Base-by-base conservation (phyloP, 2,797 vertebrate species). In the Gorsachius magnificus region DNA sequence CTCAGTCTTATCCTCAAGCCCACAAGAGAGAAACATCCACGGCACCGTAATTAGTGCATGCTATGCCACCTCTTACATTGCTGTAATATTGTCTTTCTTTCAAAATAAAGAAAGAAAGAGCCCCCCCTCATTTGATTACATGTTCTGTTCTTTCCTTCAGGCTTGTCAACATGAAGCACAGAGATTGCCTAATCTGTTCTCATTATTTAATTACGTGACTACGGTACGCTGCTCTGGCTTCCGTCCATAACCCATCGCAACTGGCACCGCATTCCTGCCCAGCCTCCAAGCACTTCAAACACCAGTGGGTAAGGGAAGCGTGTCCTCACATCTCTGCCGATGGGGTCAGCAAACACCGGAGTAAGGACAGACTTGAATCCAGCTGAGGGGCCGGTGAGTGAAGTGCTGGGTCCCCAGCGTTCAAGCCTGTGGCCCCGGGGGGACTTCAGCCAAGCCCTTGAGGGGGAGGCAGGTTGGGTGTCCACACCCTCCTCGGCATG, bases 141-240 rank as follows among this genome's bases (percentile, higher is more conserved):
- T 83, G 93, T 89, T 95, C 95, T 95, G 90, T 92, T 95, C 77
- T 95, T 84, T 87, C 81, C 89, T 95, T 83, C 92, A 81, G 91
- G 88, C 81, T 71, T 87, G 93, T 89, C 92, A 83, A 87, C 29
- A 20, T 85, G 93, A 83, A 90, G 92, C 87, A 68, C 89, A 38
- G 83, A 87, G 90, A 89, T 92, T 95, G 81, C 93, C 93, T 97
- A 85, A 97, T 94, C 93, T 71, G 69, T 78, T 86, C 90, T 79
- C 10, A 81, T 94, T 94, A 94, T 93, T 96, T 85, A 68, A 96
- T 96, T 94, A 93, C 0, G 53, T 93, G 94, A 18, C 77, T 31
- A 12, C 1, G 54, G 75, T 63, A 41, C 31, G 14, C 65, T 36
- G 80, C 36, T 35, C 86, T 92, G 92, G 83, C 94, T 95, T 65